A percentile compares a stretch with the other conserved stretches of the same genome.
Evolutionary conservation across 1,140 invertebrate species (phyloP).

Genomic region (Coelopa frigida): DNA sequence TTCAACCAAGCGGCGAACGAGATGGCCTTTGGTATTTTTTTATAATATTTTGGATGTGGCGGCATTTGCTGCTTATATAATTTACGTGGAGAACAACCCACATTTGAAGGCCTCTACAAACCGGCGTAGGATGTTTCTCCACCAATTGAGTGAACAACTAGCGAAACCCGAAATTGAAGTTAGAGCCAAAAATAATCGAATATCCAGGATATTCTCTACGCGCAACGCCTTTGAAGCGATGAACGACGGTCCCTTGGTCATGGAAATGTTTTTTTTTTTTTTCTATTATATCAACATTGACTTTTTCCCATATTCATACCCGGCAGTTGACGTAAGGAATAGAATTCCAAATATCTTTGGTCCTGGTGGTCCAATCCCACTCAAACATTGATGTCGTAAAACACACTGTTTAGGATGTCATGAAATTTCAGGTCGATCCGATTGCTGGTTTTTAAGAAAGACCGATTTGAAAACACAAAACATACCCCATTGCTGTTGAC

Average conservation of each 20-base stretch:
- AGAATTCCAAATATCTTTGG: too few species aligned
- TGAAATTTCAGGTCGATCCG: too few species aligned
- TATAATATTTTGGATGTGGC: slow-evolving; percentile 30
- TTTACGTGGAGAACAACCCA: slow-evolving; percentile 9
- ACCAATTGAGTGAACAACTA: neutral
- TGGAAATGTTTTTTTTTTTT: neutral
- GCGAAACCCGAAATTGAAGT: neutral
- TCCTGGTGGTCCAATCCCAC: too few species aligned
- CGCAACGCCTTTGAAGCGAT: slow-evolving; percentile 1
- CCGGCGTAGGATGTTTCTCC: slow-evolving; percentile 4
- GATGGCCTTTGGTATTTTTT: slow-evolving; percentile 34
- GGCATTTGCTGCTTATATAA: too few species aligned
- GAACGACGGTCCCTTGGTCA: neutral
- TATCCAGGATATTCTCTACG: neutral
- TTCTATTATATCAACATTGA: too few species aligned
- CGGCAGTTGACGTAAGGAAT: too few species aligned
- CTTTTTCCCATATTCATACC: too few species aligned
- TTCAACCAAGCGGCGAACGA: slow-evolving; percentile 18
- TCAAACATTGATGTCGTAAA: too few species aligned
- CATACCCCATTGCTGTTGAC: too few species aligned
- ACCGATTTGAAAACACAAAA: too few species aligned
- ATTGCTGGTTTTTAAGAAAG: too few species aligned
- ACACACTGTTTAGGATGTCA: too few species aligned
- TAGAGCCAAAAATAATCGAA: neutral
- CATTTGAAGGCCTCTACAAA: neutral